Evolutionary conservation across 2,113 vertebrate species (phyloP), one percentile per base, ranked within the genome.

Genomic region (Platysteira castanea): DNA sequence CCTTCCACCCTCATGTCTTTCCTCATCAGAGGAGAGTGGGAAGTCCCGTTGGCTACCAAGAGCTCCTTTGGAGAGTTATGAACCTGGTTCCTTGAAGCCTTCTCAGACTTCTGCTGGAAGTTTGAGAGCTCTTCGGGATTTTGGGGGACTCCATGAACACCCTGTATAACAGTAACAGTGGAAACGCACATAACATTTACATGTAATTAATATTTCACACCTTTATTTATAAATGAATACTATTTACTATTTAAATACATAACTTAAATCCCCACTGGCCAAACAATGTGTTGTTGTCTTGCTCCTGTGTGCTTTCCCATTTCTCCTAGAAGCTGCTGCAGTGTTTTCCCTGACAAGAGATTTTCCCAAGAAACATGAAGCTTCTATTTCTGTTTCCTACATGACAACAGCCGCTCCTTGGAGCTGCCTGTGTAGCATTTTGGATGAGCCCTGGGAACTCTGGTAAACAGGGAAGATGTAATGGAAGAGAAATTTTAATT

Each of bases 121-220:
- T 89, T 97, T 26, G 97, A 96, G 63, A 98, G 97, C 10, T 97
- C 96, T 21, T 99, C 98, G 65, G 97, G 97, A 18, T 97, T 98
- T 35, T 96, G 94, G 50, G 98, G 98, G 61, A 98, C 98, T 46
- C 98, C 98, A 39, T 99, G 99, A 76, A 98, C 98, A 87, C 85
- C 93, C 99, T 99, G 91, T 30, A 30, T 16, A 96, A 87, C 21
- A 76, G 47, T 5, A 94, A 54, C 1, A 73, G 78, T 6, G 18
- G 20, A 90, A 91, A 79, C 2, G 12, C 46, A 65, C 0, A 0
- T 23, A 31, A 49, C 10, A 44, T 63, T 74, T 28, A 35, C 8
- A 67, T 10, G 28, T 15, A 42, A 71, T 33, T 56, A 7, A 4
- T 19, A 68, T 27, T 27, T n/a, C 14, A 78, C 18, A 17, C 13